Evolutionary conservation across 1,140 invertebrate genomes (phyloP), one percentile per base, ranked within the genome.

Genomic region (Drosophila punjabiensis): DNA sequence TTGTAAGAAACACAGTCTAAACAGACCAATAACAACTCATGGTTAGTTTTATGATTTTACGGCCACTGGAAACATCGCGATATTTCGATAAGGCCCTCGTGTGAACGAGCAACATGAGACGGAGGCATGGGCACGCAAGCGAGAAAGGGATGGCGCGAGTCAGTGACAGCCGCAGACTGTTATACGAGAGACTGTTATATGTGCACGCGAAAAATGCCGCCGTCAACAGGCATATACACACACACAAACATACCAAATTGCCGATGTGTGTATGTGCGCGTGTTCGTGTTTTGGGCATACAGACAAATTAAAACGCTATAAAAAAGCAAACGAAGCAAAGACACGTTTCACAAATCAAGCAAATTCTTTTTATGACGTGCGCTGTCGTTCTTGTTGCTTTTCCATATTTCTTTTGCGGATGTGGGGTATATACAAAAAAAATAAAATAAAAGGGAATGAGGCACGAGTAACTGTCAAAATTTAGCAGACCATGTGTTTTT

Each of bases 301-400:
- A 91, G 86, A 91, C 87, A 90, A 90, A 90, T 90, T 90, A 90
- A 90, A 90, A 90, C 64, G 86, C 86, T 91, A 90, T 90, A 90
- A 90, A 90, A 90, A 81, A 90, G 87, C 87, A 90, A 90, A 90
- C 86, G 86, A 90, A 90, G 68, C 69, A 90, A 90, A 90, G 82
- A 90, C 86, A 90, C 86, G 86, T 90, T 90, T 91, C 87, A 90
- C 86, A 90, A 90, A 90, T 90, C 86, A 90, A 80, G 87, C 87
- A 89, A 90, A 89, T 89, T 89, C 81, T 53, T 85, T 90, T 89
- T 89, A 89, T 90, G 86, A 90, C 86, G 79, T 86, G 66, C 68
- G 66, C 86, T 70, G 79, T 79, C 75, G 75, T 82, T 85, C 65
- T 77, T 83, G 50, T 80, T 66, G 53, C 53, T 74, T 58, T 81